Evolutionary conservation across 2,888 invertebrate species (phyloP).

Genomic region (Shargacucullia verbasci): DNA sequence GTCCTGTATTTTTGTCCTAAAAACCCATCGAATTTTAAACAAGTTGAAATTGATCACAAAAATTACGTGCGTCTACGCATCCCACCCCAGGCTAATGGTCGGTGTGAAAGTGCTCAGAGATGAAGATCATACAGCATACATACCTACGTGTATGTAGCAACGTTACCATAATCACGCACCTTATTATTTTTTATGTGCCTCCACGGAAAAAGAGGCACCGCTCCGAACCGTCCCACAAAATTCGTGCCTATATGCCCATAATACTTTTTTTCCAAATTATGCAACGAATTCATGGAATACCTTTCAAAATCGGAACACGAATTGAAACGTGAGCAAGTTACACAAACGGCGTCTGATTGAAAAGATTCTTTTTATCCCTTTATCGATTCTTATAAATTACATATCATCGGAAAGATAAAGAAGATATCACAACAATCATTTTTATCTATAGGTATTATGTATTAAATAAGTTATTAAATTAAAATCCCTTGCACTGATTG

Average conservation of each 20-base stretch:
- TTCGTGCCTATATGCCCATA: conserved; percentile 24
- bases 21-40: conserved; percentile 23
- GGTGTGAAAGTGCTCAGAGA: conserved; percentile 76
- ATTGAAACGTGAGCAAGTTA: conserved; percentile 45
- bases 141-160: conserved; percentile 60
- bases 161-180: conserved; percentile 76
- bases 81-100: conserved; percentile 66
- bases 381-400: conserved; percentile 49
- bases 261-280: conserved; percentile 35
- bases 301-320: conserved; percentile 34
- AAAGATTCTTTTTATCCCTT: conserved; percentile 27
- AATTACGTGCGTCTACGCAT: conserved; percentile 65
- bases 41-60: conserved; percentile 59
- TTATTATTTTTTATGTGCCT: conserved; percentile 88
- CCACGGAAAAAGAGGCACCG: conserved; percentile 58
- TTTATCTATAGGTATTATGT: too few species aligned
- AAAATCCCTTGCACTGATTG: not conserved
- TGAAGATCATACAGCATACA: conserved; percentile 74
- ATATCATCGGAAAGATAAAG: conserved; percentile 34
- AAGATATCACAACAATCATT: conserved; percentile 16
- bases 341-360: conserved; percentile 30
- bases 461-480: conserved; percentile 6
- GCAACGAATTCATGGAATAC: conserved; percentile 39
- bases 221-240: conserved; percentile 49
- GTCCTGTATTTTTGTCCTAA: conserved; percentile 3